Evolutionary conservation across 2,888 invertebrate genomes (phyloP).

Genomic region (Bursaphelenchus okinawaensis): DNA sequence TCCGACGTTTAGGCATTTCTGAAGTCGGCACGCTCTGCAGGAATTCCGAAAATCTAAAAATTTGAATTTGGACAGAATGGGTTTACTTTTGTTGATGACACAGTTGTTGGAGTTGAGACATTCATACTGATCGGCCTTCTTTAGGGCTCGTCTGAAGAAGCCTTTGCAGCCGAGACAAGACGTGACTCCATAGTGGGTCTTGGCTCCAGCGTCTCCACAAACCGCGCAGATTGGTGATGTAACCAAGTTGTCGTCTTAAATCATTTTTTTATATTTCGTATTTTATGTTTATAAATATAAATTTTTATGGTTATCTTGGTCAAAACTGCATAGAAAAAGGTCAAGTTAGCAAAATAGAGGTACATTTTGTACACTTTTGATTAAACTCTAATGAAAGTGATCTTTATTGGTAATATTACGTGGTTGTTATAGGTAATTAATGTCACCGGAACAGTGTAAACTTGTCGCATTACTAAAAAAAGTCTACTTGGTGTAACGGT

Average conservation of each 20-base stretch:
- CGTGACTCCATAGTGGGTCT: conserved; percentile 42
- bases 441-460: no score
- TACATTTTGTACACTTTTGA: no score
- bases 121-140: conserved; percentile 52
- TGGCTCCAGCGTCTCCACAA: conserved; percentile 45
- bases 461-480: no score
- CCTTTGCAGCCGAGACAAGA: conserved; percentile 37
- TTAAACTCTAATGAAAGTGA: no score
- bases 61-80: not conserved
- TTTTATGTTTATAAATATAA: no score
- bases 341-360: not conserved
- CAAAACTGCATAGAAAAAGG: no score
- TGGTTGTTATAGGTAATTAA: no score
- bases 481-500: no score
- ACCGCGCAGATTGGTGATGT: conserved; percentile 30
- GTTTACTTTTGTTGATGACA: conserved; percentile 28
- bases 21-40: conserved; percentile 49
- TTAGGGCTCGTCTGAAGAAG: conserved; percentile 51
- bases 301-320: no score
- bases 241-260: no score
- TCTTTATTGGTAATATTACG: no score
- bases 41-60: conserved; percentile 42
- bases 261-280: no score
- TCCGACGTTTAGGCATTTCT: conserved; percentile 46
- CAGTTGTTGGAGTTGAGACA: conserved; percentile 41